phyloP scores from a whole-genome alignment of 1,140 invertebrate species.

The Hyposmocoma kahamanoa region DNA sequence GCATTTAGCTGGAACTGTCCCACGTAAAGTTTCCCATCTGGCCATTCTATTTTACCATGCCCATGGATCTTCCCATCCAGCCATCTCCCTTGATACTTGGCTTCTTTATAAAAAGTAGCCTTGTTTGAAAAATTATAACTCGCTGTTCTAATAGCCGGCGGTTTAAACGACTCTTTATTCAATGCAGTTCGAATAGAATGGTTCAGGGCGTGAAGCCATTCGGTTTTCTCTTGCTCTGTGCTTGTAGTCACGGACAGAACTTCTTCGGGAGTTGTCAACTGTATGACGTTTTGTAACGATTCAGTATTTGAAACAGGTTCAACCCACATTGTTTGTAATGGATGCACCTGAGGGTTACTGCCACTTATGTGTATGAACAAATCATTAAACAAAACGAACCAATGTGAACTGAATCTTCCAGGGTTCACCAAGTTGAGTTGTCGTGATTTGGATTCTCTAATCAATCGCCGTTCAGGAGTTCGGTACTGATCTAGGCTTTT shows the following conservation, averaged over 20 bases:
- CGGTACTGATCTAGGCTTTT: constrained; percentile 80
- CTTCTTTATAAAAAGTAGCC: constrained; percentile 80
- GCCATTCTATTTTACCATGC: constrained; percentile 85
- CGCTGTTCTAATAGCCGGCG: constrained; percentile 82
- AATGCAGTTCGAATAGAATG: constrained; percentile 77
- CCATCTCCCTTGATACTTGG: constrained; percentile 86
- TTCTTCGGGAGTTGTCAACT: constrained; percentile 86
- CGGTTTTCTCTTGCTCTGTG: constrained; percentile 80
- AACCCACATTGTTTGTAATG: constrained; percentile 86
- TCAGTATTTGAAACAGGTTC: constrained; percentile 75
- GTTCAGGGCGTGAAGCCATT: constrained; percentile 85
- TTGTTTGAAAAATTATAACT: constrained; percentile 84
- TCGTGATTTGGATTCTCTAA: constrained; percentile 83
- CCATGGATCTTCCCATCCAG: constrained; percentile 88
- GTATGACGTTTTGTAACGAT: constrained; percentile 77
- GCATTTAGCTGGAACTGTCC: constrained; percentile 86
- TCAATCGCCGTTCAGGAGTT: constrained; percentile 80
- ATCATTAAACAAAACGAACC: constrained; percentile 86
- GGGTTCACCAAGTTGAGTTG: constrained; percentile 80
- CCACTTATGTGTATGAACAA: constrained; percentile 82
- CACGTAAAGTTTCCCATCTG: constrained; percentile 84
- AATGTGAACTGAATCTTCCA: constrained; percentile 80
- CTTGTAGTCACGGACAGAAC: constrained; percentile 79
- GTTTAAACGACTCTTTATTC: constrained; percentile 74
- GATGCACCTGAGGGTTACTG: constrained; percentile 76